A percentile compares a stretch with the other conserved stretches of the same genome.
phyloP scores from a whole-genome alignment of 2,888 invertebrate species.

The Erynnis tages region DNA sequence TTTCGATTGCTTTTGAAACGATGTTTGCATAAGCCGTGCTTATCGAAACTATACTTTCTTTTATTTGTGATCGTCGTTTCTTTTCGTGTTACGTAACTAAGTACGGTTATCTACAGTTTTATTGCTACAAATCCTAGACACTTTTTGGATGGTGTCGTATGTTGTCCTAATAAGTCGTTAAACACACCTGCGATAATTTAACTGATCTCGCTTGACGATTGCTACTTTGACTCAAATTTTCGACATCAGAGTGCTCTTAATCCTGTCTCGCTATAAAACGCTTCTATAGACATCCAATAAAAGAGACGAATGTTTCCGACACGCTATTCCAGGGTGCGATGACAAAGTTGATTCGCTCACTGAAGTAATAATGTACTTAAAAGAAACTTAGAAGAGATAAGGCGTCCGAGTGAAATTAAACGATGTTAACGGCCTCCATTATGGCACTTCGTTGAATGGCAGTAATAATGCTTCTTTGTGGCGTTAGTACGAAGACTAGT shows the following conservation, averaged over 20 bases:
- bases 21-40: background rate
- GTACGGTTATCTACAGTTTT: no score
- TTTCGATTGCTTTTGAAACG: background rate
- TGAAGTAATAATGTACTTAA: constrained; percentile 25
- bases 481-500: background rate
- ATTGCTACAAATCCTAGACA: no score
- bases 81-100: background rate
- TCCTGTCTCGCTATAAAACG: background rate
- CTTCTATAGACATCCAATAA: background rate
- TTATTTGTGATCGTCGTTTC: background rate
- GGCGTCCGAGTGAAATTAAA: constrained; percentile 24
- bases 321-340: constrained; percentile 12
- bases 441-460: constrained; percentile 17
- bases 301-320: constrained; percentile 15
- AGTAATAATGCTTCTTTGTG: constrained; percentile 19
- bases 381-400: constrained; percentile 25
- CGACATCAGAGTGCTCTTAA: background rate
- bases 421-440: constrained; percentile 19
- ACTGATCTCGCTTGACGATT: no score
- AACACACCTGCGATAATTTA: no score
- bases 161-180: no score
- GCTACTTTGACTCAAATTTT: no score
- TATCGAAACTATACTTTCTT: background rate
- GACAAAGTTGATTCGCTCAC: constrained; percentile 25
- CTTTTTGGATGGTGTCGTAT: no score